Evolutionary conservation across 2,113 vertebrate genomes (phyloP).

Genomic region (Actenoides hombroni): DNA sequence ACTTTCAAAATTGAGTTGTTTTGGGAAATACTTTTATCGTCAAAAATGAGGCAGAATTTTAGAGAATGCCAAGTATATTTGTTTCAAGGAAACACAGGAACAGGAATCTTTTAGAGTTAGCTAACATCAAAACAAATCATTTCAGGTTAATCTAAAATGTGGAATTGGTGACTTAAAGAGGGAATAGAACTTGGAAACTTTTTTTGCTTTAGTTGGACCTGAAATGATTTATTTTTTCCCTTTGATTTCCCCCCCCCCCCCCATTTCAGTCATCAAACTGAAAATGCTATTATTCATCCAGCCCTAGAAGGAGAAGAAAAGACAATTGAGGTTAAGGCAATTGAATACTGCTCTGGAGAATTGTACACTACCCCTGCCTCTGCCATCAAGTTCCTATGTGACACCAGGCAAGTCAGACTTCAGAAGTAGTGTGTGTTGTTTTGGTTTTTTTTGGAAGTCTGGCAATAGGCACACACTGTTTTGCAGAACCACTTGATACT

Average conservation of each 20-base stretch:
- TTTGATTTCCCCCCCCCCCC: too few relatives aligned
- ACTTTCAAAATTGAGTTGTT: neutral
- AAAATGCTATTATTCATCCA: neutral
- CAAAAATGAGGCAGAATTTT: neutral
- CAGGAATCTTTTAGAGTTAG: neutral
- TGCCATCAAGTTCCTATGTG: neutral
- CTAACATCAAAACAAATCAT: neutral
- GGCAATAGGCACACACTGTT: neutral
- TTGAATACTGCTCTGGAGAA: neutral
- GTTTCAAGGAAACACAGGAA: neutral
- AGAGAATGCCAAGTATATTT: neutral
- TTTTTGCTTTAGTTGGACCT: neutral
- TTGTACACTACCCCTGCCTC: neutral
- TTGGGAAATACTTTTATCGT: neutral
- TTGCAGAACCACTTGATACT: neutral
- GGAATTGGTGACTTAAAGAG: neutral
- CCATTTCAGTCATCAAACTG: neutral
- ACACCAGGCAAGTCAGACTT: neutral
- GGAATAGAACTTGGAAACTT: neutral
- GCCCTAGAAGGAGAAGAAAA: neutral
- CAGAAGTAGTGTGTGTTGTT: neutral
- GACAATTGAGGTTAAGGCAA: neutral
- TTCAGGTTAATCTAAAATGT: neutral
- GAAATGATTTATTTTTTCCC: neutral
- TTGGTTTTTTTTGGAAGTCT: neutral